Evolutionary conservation across 2,888 invertebrate species (phyloP).

Genomic region (Nowickia ferox): DNA sequence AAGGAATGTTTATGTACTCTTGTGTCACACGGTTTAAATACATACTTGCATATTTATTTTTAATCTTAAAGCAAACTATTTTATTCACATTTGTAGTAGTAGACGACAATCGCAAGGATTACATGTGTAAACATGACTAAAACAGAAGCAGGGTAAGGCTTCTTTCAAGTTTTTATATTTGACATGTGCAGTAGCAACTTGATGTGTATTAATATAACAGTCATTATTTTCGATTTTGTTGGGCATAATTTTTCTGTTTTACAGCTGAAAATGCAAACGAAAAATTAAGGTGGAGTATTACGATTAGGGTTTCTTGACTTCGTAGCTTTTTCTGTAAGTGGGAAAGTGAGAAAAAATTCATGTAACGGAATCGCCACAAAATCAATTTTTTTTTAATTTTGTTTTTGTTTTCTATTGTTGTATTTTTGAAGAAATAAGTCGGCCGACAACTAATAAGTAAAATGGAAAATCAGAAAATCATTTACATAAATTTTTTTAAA

Average conservation of each 20-base stretch:
- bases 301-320: neutral
- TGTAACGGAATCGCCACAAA: no score
- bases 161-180: constrained; percentile 10
- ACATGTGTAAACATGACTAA: constrained; percentile 25
- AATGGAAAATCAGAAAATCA: no score
- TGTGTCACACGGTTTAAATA: neutral
- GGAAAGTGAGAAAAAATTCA: neutral
- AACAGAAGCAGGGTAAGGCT: constrained; percentile 32
- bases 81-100: constrained; percentile 4
- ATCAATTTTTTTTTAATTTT: no score
- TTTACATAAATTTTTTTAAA: no score
- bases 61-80: constrained; percentile 16
- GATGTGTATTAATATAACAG: constrained; percentile 13
- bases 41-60: neutral
- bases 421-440: no score
- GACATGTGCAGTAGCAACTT: constrained; percentile 26
- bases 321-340: no score
- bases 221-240: constrained; percentile 39
- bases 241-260: neutral
- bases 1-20: neutral
- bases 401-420: no score
- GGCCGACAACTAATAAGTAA: no score
- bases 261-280: constrained; percentile 16
- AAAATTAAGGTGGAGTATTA: constrained; percentile 43
- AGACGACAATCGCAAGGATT: constrained; percentile 24